Evolutionary conservation across 2,888 invertebrate species (phyloP).

Genomic region (Petrolisthes manimaculis): DNA sequence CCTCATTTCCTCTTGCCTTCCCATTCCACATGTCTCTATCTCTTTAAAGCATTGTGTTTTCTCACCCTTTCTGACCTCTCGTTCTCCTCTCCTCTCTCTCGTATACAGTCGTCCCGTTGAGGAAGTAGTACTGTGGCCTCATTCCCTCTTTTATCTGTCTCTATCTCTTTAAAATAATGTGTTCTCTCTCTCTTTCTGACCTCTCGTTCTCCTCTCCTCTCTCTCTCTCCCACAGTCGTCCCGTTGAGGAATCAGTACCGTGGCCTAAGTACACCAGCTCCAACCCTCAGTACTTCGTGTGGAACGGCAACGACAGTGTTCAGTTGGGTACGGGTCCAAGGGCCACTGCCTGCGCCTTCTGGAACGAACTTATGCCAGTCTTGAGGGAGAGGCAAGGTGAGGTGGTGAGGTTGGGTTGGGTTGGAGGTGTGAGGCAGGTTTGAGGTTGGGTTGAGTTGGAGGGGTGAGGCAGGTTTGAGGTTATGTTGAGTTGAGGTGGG

Average conservation of each 20-base stretch:
- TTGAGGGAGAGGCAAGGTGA: conserved; percentile 46
- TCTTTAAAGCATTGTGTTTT: neutral
- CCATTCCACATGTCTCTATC: neutral
- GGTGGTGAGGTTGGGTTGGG: no score
- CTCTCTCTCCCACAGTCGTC: conserved; percentile 70
- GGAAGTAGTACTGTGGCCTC: conserved; percentile 69
- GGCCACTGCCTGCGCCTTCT: conserved; percentile 74
- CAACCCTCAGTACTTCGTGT: conserved; percentile 89
- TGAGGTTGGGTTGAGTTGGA: neutral
- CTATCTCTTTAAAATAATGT: neutral
- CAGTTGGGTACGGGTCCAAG: conserved; percentile 79
- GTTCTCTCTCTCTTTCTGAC: neutral
- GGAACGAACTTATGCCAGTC: conserved; percentile 64
- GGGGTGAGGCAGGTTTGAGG: neutral
- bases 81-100: neutral
- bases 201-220: neutral
- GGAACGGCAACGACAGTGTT: conserved; percentile 84
- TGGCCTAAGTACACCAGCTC: conserved; percentile 91
- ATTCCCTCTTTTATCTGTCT: conserved; percentile 36
- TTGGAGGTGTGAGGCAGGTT: no score
- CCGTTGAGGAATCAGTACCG: conserved; percentile 78
- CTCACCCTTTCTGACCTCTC: neutral
- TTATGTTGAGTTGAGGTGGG: neutral
- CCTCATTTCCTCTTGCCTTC: conserved; percentile 57
- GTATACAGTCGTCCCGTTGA: conserved; percentile 73